phyloP scores from a whole-genome alignment of 2,113 vertebrate genomes.

The Alouatta palliata region DNA sequence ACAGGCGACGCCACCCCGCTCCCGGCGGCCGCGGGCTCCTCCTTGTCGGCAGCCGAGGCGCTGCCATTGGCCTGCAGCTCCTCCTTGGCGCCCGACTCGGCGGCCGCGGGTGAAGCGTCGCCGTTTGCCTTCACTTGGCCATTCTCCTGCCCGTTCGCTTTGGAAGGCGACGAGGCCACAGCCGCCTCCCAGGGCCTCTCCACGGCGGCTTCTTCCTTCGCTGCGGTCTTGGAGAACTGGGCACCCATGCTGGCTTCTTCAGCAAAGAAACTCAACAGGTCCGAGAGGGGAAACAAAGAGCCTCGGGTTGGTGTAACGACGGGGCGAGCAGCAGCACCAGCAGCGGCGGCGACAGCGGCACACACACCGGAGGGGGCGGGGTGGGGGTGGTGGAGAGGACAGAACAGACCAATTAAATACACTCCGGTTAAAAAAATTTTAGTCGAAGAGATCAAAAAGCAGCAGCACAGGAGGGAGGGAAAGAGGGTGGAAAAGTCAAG shows the following conservation, averaged over 20 bases:
- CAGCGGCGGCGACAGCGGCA: constrained; percentile 57
- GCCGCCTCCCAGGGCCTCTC: constrained; percentile 94
- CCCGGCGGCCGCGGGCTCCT: constrained; percentile 75
- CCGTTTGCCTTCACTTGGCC: constrained; percentile 92
- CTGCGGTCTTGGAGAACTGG: constrained; percentile 95
- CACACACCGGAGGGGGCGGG: constrained; percentile 81
- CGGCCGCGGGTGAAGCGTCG: constrained; percentile 88
- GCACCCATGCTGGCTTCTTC: constrained; percentile 96
- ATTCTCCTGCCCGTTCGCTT: constrained; percentile 97
- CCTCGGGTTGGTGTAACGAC: constrained; percentile 86
- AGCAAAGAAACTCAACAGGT: constrained; percentile 95
- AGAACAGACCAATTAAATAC: constrained; percentile 86
- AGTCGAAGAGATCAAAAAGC: constrained; percentile 84
- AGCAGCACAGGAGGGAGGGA: constrained; percentile 82
- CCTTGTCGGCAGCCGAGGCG: constrained; percentile 89
- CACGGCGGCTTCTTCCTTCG: constrained; percentile 91
- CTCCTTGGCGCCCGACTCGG: constrained; percentile 80
- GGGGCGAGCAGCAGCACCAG: constrained; percentile 81
- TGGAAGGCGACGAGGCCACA: constrained; percentile 91
- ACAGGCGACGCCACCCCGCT: constrained; percentile 64
- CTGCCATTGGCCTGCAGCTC: constrained; percentile 94
- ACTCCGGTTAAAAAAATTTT: constrained; percentile 87
- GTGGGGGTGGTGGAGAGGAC: constrained; percentile 83
- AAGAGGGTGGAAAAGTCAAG: constrained; percentile 81
- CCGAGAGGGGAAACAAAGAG: constrained; percentile 94